Conservation (phyloP, 2,888 invertebrate species). For the Boloria selene region DNA sequence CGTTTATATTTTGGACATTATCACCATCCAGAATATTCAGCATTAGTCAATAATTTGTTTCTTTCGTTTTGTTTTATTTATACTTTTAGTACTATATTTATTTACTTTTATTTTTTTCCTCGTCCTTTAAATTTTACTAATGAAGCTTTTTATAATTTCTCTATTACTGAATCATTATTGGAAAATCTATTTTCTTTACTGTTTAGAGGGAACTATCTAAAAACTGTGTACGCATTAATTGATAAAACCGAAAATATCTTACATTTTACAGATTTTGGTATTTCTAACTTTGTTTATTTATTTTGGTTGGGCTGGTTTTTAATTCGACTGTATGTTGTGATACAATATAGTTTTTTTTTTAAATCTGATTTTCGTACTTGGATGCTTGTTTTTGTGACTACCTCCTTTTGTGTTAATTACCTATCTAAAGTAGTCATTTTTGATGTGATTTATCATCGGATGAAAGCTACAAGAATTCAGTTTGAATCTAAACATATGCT, state of each 20-base stretch:
- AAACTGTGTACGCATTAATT: background rate
- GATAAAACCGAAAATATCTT: slow-evolving; percentile 4
- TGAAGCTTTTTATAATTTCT: background rate
- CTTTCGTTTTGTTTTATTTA: slow-evolving; percentile 2
- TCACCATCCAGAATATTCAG: slow-evolving; percentile 4
- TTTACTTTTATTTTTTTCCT: slow-evolving; percentile 6
- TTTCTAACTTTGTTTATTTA: background rate
- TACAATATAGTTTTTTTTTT: background rate
- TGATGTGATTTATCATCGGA: slow-evolving; percentile 5
- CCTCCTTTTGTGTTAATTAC: background rate
- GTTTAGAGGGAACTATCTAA: slow-evolving; percentile 12
- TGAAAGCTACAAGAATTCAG: slow-evolving; percentile 11
- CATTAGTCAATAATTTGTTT: background rate
- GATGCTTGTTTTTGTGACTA: background rate
- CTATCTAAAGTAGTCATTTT: slow-evolving; percentile 11
- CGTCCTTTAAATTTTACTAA: slow-evolving; percentile 1
- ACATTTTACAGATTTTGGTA: background rate
- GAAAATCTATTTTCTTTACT: background rate
- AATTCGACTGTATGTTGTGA: background rate
- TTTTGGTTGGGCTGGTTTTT: background rate
- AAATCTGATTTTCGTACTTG: background rate
- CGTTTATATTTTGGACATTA: slow-evolving; percentile 14
- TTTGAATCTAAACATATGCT: slow-evolving; percentile 7
- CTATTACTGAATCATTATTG: background rate
- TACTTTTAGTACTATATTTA: background rate